A percentile compares a stretch with the other conserved stretches of the same genome.
These are phyloP conservation scores for Sinotaia quadrata DNA, from an alignment of 2,888 invertebrate genomes.

Conservation along the genomic window DNA sequence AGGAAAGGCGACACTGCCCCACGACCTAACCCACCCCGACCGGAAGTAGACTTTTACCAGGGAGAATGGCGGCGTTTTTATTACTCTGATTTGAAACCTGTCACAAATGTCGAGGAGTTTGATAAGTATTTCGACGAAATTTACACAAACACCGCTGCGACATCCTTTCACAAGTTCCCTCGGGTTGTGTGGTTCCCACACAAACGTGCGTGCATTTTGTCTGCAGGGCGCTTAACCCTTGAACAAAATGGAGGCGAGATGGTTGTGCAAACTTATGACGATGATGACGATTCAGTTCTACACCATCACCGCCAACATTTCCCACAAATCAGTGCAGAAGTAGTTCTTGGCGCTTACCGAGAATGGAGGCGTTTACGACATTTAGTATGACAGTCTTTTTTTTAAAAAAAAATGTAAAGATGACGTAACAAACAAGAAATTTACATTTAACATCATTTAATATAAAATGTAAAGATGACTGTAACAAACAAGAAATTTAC, in stretches of 20 bases:
- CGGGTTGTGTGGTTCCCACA: constrained; percentile 20
- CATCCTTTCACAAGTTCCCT: constrained; percentile 17
- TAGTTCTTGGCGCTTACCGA: too few relatives aligned
- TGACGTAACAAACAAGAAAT: too few relatives aligned
- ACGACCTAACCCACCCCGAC: background rate
- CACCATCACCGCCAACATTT: too few relatives aligned
- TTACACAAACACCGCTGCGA: constrained; percentile 17
- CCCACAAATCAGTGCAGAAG: too few relatives aligned
- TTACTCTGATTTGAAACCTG: constrained; percentile 7
- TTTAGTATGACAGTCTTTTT: too few relatives aligned
- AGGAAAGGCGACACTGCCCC: constrained; percentile 1
- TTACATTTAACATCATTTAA: too few relatives aligned
- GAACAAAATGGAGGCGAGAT: constrained; percentile 20
- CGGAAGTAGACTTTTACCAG: background rate
- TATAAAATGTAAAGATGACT: too few relatives aligned
- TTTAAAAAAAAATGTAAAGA: too few relatives aligned
- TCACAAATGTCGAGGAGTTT: constrained; percentile 1
- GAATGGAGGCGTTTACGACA: too few relatives aligned
- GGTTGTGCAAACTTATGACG: too few relatives aligned
- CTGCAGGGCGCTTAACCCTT: constrained; percentile 3
- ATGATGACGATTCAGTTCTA: too few relatives aligned
- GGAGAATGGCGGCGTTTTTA: constrained; percentile 27
- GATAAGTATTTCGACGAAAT: constrained; percentile 17
- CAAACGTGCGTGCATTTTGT: constrained; percentile 12
- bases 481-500: too few relatives aligned